Percentiles rank a stretch among this genome's conserved stretches.
Conservation (phyloP, 2,113 vertebrate genomes). For the Pandion haliaetus region DNA sequence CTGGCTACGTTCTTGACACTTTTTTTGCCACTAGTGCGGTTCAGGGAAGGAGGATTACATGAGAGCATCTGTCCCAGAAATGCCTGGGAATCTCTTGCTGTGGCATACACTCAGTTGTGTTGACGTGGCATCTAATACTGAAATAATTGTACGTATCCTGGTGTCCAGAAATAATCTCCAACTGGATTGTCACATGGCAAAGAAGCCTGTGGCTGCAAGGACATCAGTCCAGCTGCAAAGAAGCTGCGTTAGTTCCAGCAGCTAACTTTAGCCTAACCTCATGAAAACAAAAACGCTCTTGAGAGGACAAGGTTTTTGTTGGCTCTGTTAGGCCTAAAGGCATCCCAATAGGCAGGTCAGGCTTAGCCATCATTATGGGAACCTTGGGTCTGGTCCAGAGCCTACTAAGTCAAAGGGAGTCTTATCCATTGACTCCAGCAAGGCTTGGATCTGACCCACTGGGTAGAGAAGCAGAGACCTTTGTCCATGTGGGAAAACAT, state of each 20-base stretch:
- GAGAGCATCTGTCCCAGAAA: neutral
- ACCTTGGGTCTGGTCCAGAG: neutral
- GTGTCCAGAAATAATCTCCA: neutral
- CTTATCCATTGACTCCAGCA: neutral
- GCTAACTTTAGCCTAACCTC: neutral
- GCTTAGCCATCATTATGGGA: neutral
- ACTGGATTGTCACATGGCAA: neutral
- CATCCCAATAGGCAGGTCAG: neutral
- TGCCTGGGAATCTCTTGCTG: neutral
- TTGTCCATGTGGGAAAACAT: neutral
- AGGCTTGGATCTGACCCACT: neutral
- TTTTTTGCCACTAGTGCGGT: fast-evolving
- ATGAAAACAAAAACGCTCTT: neutral
- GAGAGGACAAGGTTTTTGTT: constrained; percentile 10
- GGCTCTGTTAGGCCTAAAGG: neutral
- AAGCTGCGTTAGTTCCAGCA: neutral
- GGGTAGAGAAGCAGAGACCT: neutral
- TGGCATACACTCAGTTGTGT: too few relatives aligned
- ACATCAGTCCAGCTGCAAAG: neutral
- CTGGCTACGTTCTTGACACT: neutral
- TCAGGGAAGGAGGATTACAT: neutral
- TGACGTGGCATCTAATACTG: neutral
- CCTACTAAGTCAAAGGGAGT: neutral
- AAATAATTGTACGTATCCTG: neutral
- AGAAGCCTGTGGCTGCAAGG: neutral